Evolutionary conservation across 2,888 invertebrate species (phyloP).

Genomic region (Embidobia sp.): DNA sequence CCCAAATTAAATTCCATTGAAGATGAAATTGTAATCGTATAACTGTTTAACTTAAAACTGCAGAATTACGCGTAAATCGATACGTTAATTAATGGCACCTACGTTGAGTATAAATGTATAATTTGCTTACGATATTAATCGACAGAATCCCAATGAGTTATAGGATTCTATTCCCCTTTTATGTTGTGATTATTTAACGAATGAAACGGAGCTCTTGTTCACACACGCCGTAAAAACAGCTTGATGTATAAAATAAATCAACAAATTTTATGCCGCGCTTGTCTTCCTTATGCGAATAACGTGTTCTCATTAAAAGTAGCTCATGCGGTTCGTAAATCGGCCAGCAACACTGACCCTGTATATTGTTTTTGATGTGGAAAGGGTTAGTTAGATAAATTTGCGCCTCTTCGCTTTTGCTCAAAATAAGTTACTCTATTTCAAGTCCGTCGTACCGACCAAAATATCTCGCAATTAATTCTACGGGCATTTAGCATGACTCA

Average conservation of each 20-base stretch:
- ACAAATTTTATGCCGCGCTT: constrained; percentile 1
- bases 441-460: constrained; percentile 22
- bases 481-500: background rate
- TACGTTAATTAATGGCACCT: too few species aligned
- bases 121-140: too few species aligned
- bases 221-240: too few species aligned
- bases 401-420: constrained; percentile 45
- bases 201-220: too few species aligned
- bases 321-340: constrained; percentile 42
- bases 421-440: constrained; percentile 54
- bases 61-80: too few species aligned
- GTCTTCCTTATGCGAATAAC: constrained; percentile 24
- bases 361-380: constrained; percentile 54
- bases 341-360: constrained; percentile 60
- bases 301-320: constrained; percentile 48
- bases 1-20: too few species aligned
- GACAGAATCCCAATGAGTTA: too few species aligned
- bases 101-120: too few species aligned
- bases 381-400: constrained; percentile 56
- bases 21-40: too few species aligned
- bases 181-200: too few species aligned
- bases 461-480: constrained; percentile 36
- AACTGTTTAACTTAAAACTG: too few species aligned
- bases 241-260: background rate
- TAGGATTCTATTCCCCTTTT: too few species aligned